Evolutionary conservation across 2,113 vertebrate genomes (phyloP).

Genomic region (Ictalurus punctatus): DNA sequence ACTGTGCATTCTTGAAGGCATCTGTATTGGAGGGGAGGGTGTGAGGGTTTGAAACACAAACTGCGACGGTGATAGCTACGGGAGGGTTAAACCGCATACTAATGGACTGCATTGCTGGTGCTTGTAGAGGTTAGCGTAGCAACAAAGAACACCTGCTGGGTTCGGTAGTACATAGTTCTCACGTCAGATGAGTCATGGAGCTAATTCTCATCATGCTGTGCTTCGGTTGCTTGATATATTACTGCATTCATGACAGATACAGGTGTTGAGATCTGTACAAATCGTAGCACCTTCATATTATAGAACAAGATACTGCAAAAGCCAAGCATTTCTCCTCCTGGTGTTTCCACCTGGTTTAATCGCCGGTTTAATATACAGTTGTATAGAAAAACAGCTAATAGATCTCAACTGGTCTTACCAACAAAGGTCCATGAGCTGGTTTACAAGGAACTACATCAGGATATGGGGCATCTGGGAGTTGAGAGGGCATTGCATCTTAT

Average conservation of each 20-base stretch:
- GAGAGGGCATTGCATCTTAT: too few relatives aligned
- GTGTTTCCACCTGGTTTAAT: too few relatives aligned
- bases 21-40: not conserved
- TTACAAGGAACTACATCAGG: too few relatives aligned
- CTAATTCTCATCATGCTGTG: not conserved
- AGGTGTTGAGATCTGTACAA: conserved; percentile 15
- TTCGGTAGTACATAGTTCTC: conserved; percentile 43
- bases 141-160: conserved; percentile 26
- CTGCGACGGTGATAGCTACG: not conserved
- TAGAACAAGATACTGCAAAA: not conserved
- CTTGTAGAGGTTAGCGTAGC: conserved; percentile 20
- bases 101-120: not conserved
- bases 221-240: conserved; percentile 7
- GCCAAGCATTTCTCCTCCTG: not conserved
- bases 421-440: too few relatives aligned
- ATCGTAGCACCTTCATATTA: conserved; percentile 22
- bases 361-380: not conserved
- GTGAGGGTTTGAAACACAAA: not conserved
- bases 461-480: too few relatives aligned
- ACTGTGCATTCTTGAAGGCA: not conserved
- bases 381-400: conserved; percentile 10
- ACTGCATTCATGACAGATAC: not conserved
- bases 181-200: conserved; percentile 1
- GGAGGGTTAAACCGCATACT: not conserved
- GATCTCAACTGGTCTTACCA: too few relatives aligned